A percentile compares a stretch with the other conserved stretches of the same genome.
These are phyloP conservation scores for Drosophila neocordata DNA, from an alignment of 1,140 invertebrate species.

Conservation along the genomic window DNA sequence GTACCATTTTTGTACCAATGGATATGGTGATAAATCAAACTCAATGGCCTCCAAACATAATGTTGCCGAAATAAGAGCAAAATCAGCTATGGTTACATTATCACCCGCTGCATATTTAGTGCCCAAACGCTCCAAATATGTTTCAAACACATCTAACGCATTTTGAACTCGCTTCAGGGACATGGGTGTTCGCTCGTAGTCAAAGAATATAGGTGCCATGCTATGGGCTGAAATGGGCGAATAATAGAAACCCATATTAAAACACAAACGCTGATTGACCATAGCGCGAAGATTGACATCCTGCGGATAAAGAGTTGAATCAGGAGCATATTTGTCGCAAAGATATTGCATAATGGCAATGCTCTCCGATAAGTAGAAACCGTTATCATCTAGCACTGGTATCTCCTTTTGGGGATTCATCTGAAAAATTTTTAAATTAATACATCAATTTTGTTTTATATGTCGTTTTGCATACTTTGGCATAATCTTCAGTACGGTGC, in stretches of 20 bases:
- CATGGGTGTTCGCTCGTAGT: conserved; percentile 87
- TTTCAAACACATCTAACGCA: conserved; percentile 87
- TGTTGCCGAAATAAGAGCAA: conserved; percentile 87
- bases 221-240: conserved; percentile 85
- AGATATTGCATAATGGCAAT: conserved; percentile 90
- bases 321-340: conserved; percentile 88
- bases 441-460: background rate
- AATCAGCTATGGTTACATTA: conserved; percentile 89
- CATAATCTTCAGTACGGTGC: conserved; percentile 88
- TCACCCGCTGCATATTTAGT: conserved; percentile 87
- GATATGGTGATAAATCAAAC: conserved; percentile 86
- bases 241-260: conserved; percentile 90
- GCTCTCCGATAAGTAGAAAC: conserved; percentile 89
- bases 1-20: conserved; percentile 86
- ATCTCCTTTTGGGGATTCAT: conserved; percentile 92
- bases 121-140: conserved; percentile 85
- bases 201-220: conserved; percentile 88
- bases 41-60: conserved; percentile 89
- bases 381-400: conserved; percentile 89
- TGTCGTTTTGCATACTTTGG: conserved; percentile 83
- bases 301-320: conserved; percentile 87
- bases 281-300: conserved; percentile 87
- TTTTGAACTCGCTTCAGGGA: conserved; percentile 87
- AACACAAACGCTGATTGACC: conserved; percentile 90
- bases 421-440: conserved; percentile 79